phyloP scores from a whole-genome alignment of 2,113 vertebrate species.

The Lipotes vexillifer region DNA sequence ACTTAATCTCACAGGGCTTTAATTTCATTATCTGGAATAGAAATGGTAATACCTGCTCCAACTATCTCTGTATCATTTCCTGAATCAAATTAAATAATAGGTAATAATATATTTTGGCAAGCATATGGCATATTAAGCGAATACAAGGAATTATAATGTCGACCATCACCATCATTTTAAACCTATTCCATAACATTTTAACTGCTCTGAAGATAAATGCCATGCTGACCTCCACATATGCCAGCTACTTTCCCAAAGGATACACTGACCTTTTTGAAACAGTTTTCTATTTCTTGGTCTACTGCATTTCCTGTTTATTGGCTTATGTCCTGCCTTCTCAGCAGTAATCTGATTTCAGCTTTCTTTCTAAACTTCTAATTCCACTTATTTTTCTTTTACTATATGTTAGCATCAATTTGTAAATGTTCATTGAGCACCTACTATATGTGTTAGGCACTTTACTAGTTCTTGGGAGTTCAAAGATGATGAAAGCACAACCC shows the following conservation, averaged over 20 bases:
- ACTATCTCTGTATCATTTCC: background rate
- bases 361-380: background rate
- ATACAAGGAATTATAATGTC: background rate
- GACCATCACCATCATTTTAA: background rate
- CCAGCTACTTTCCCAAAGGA: slow-evolving; percentile 7
- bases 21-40: background rate
- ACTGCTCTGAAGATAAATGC: background rate
- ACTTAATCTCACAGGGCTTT: background rate
- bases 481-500: background rate
- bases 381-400: background rate
- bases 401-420: background rate
- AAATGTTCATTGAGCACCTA: background rate
- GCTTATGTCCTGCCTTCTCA: background rate
- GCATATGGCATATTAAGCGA: background rate
- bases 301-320: background rate
- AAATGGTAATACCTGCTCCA: background rate
- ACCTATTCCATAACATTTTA: background rate
- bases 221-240: background rate
- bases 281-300: slow-evolving; percentile 31
- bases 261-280: slow-evolving; percentile 13
- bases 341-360: background rate
- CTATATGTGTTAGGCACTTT: background rate
- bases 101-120: background rate
- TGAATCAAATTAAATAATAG: background rate
- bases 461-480: background rate